phyloP scores from a whole-genome alignment of 2,888 invertebrate species.

The Drosophila mulleri region DNA sequence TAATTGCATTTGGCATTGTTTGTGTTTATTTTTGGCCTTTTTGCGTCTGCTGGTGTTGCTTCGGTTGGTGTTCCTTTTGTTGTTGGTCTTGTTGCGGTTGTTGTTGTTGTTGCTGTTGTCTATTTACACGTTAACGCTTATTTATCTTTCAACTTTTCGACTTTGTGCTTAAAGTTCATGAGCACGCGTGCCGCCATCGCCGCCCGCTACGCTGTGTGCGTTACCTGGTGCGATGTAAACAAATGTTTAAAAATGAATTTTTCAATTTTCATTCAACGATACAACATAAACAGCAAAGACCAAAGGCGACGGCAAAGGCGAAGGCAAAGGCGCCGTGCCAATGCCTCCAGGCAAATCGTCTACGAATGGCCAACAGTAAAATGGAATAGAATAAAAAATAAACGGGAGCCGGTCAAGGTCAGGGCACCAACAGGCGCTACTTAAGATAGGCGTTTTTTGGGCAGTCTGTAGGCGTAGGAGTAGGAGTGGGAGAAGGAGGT shows the following conservation, averaged over 20 bases:
- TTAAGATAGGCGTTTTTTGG: background rate
- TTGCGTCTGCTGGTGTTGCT: conserved; percentile 28
- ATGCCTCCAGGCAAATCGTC: background rate
- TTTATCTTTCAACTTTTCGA: conserved; percentile 74
- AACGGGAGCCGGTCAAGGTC: conserved; percentile 23
- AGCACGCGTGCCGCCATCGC: conserved; percentile 33
- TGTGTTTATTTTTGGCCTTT: conserved; percentile 38
- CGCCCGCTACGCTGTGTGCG: conserved; percentile 1
- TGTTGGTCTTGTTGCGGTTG: background rate
- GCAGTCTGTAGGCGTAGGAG: background rate
- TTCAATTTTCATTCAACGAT: conserved; percentile 59
- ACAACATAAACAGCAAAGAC: conserved; percentile 32
- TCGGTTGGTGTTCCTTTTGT: conserved; percentile 28
- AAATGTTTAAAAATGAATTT: conserved; percentile 74
- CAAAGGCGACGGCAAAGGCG: conserved; percentile 25
- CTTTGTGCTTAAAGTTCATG: conserved; percentile 70
- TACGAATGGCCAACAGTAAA: conserved; percentile 10
- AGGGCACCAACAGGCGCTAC: conserved; percentile 10
- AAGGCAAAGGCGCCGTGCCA: conserved; percentile 8
- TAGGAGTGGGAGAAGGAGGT: too few species aligned
- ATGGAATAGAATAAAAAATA: background rate
- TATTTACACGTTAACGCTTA: conserved; percentile 68
- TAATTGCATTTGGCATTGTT: conserved; percentile 43
- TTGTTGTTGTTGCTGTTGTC: conserved; percentile 43
- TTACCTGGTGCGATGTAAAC: conserved; percentile 47